Base-by-base conservation (phyloP, 2,888 invertebrate species). In the Hoplodrina ambigua region DNA sequence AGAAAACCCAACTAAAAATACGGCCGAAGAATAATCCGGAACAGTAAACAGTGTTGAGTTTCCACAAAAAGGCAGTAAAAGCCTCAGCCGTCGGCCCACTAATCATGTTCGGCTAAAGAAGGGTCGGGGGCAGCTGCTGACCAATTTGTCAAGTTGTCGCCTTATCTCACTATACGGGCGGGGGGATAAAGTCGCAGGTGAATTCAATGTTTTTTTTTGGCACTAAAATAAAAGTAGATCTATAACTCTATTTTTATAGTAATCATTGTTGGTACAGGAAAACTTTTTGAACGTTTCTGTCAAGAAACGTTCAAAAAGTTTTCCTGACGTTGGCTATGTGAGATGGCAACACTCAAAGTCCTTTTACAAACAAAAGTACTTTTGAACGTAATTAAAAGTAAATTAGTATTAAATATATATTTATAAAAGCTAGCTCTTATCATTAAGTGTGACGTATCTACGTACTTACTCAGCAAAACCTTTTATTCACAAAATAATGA, bases 121-220 rank as follows among this genome's bases (percentile, higher is more conserved):
- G 66, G 76, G 65, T 62, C 75, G 41, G 44, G 59, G 60, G 41
- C 81, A 72, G 57, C 63, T 58, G 71, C 63, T 68, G 69, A 67
- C 71, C 82, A 74, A 84, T 84, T 83, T 81, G 82, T 83, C 84
- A 84, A 66, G 69, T 63, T 72, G 81, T 79, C 76, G 55, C 72
- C 70, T 79, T 84, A 83, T 84, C 82, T 77, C 17, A 20, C 63
- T n/a, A 74, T 72, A 61, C 52, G 49, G 20, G 58, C 20, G 17
- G 58, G 58, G 49, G 41, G 58, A 70, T 75, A 75, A 76, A 58
- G 66, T 67, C 52, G 20, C 62, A 81, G 72, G 81, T 76, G 61
- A 75, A 61, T 69, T 69, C 69, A 69, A 17, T 41, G 37, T 37
- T 15, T n/a, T 50, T 25, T 62, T 59, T 78, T 44, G 6, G 19